These are phyloP conservation scores for Leptopilina boulardi DNA, from an alignment of 1,140 invertebrate species.

Conservation along the genomic window DNA sequence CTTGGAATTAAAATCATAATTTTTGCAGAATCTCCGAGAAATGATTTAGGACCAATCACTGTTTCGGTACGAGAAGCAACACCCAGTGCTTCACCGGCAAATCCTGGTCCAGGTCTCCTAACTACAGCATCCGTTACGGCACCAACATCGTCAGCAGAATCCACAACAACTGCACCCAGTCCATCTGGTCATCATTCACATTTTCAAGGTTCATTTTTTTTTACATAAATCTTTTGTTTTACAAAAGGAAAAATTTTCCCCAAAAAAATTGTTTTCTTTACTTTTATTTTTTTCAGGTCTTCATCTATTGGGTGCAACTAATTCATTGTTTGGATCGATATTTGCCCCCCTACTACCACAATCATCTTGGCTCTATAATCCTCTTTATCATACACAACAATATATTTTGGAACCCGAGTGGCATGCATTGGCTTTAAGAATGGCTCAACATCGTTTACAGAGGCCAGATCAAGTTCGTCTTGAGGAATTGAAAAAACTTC, in stretches of 20 bases:
- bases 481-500: constrained; percentile 68
- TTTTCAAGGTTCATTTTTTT: constrained; percentile 68
- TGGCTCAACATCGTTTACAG: constrained; percentile 73
- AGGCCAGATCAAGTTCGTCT: constrained; percentile 67
- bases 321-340: constrained; percentile 72
- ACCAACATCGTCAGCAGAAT: constrained; percentile 67
- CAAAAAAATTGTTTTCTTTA: constrained; percentile 38
- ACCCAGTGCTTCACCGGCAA: constrained; percentile 67
- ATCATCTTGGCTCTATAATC: constrained; percentile 72
- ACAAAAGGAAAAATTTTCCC: too few species aligned
- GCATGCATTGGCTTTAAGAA: constrained; percentile 71
- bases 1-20: constrained; percentile 18
- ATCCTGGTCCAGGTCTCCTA: constrained; percentile 69
- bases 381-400: constrained; percentile 71
- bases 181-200: constrained; percentile 70
- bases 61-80: constrained; percentile 70
- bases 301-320: constrained; percentile 70
- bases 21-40: constrained; percentile 67
- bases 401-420: constrained; percentile 73
- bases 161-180: constrained; percentile 64
- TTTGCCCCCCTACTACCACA: constrained; percentile 72
- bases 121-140: constrained; percentile 68
- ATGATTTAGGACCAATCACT: constrained; percentile 70
- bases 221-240: too few species aligned
- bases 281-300: constrained; percentile 66